Evolutionary conservation across 2,797 vertebrate genomes (phyloP).

Genomic region (Lacerta agilis): DNA sequence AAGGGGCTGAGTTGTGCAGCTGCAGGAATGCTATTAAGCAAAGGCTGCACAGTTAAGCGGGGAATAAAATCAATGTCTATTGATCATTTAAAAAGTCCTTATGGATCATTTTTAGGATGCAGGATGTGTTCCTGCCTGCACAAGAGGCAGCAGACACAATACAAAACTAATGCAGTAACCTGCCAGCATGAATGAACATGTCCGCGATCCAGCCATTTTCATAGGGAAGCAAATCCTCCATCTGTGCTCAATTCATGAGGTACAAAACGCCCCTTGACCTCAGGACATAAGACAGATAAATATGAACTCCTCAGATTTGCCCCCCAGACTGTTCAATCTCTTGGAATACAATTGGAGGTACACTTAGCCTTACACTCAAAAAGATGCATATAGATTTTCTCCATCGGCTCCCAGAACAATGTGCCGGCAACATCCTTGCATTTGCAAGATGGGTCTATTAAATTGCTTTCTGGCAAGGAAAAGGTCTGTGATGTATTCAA

Average conservation of each 20-base stretch:
- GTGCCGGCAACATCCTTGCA: not conserved
- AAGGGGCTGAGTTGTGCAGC: not conserved
- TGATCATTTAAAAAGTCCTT: conserved; percentile 38
- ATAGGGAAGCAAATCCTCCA: not conserved
- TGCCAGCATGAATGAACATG: conserved; percentile 9
- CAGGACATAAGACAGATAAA: not conserved
- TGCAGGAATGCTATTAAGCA: conserved; percentile 18
- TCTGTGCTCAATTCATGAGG: fast-evolving
- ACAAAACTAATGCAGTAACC: not conserved
- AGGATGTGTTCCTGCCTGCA: not conserved
- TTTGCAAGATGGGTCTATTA: not conserved
- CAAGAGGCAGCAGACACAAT: not conserved
- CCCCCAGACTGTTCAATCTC: not conserved
- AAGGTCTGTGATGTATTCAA: not conserved
- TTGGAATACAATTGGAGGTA: not conserved
- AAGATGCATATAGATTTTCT: not conserved
- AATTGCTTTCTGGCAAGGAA: not conserved
- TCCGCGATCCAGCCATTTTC: not conserved
- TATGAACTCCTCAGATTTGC: not conserved
- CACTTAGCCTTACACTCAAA: too few relatives aligned
- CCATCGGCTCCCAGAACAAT: not conserved
- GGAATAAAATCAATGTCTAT: conserved; percentile 34
- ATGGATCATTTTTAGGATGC: conserved; percentile 26
- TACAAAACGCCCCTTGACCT: not conserved
- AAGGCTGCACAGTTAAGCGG: not conserved